Conservation (phyloP, 2,113 vertebrate species). For the Gobiocypris rarus region DNA sequence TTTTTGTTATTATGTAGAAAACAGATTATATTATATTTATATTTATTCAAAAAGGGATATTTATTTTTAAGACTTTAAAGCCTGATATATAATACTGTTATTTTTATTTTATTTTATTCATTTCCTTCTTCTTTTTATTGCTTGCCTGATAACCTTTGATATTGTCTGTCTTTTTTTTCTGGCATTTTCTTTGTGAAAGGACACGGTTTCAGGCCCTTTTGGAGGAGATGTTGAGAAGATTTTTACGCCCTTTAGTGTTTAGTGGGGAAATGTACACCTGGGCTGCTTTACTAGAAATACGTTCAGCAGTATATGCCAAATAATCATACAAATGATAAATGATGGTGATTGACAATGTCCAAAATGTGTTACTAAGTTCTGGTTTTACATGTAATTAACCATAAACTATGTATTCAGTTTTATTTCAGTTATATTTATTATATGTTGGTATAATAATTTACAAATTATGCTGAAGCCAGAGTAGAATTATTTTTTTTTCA, state of each 20-base stretch:
- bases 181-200: slow-evolving; percentile 15
- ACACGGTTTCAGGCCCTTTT: slow-evolving; percentile 25
- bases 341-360: slow-evolving; percentile 22
- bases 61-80: neutral
- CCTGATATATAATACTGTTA: neutral
- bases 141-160: neutral
- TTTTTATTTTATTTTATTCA: too few relatives aligned
- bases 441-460: neutral
- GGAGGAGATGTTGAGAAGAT: slow-evolving; percentile 36
- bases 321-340: slow-evolving; percentile 33
- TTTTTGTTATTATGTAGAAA: neutral
- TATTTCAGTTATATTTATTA: too few relatives aligned
- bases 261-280: neutral
- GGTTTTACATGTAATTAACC: too few relatives aligned
- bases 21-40: neutral
- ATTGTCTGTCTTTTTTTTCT: slow-evolving; percentile 13
- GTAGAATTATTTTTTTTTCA: neutral
- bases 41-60: neutral
- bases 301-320: slow-evolving; percentile 27
- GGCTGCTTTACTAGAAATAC: slow-evolving; percentile 23
- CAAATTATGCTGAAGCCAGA: neutral
- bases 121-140: too few relatives aligned
- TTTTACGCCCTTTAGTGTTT: slow-evolving; percentile 33
- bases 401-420: too few relatives aligned
- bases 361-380: too few relatives aligned